Base-by-base conservation (phyloP, 2,797 vertebrate genomes). In the Buphagus erythrorhynchus region DNA sequence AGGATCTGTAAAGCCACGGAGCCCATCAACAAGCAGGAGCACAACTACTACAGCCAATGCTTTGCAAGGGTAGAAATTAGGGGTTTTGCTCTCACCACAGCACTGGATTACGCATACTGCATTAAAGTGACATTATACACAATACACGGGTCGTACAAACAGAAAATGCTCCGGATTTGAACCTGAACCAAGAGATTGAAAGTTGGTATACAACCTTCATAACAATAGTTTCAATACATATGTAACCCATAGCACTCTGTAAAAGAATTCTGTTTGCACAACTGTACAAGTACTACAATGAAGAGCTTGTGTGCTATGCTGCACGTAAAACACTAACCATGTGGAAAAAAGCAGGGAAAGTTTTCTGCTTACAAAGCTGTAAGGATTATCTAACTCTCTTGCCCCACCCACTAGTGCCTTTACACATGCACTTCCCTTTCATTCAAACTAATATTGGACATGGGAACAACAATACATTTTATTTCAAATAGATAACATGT, bases 11-110 rank as follows among this genome's bases (percentile, higher is more conserved):
- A 85, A 93, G 40, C 15, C 84, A 71, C 31, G 3, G 22, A 58
- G 28, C 15, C 38, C 5, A 9, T 4, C 58, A 86, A 31, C 21
- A 78, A 46, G 80, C 2, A 35, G 24, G 6, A 86, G 38, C 17
- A 25, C 5, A 2, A 7, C 54, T 71, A 1, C 18, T 19, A 66
- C 0, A 80, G 48, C 31, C 2, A 65, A 24, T 4, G 46, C 25
- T 75, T 55, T 43, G 49, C 65, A 49, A 81, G 29, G n/a, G 8
- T 55, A 42, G 58, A 58, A 93, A 69, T 17, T 0, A 0, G 1
- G 8, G 11, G 11, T 26, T 73, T 51, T 40, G 43, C 38, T 75
- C 66, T 68, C 6, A 3, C 29, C 22, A 46, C 15, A 42, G 36
- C 13, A 46, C 46, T 45, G 36, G 22, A 11, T 61, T 29, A 48